These are phyloP conservation scores for Syngnathus rostellatus DNA, from an alignment of 2,797 vertebrate species.

Conservation along the genomic window DNA sequence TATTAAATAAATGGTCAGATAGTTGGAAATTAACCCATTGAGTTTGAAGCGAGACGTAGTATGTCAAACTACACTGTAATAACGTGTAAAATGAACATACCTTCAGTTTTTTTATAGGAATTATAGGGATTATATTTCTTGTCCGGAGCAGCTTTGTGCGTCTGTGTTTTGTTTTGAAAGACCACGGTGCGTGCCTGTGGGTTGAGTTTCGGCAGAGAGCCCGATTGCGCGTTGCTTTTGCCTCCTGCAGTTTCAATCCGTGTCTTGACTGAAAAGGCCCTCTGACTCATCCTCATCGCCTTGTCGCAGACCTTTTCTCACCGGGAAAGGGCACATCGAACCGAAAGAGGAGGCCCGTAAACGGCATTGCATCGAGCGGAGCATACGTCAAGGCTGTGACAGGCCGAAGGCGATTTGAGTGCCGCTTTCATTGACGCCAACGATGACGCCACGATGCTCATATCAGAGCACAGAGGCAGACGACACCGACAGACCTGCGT, in stretches of 20 bases:
- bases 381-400: conserved; percentile 5
- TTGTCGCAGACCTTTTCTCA: not conserved
- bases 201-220: conserved; percentile 2
- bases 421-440: conserved; percentile 5
- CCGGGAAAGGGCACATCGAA: conserved; percentile 3
- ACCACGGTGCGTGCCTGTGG: conserved; percentile 1
- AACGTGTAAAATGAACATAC: not conserved
- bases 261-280: conserved; percentile 8
- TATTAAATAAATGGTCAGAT: too few species aligned
- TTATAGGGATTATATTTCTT: conserved; percentile 7
- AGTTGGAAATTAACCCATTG: too few species aligned
- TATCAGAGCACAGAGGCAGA: conserved; percentile 8
- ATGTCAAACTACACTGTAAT: not conserved
- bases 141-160: not conserved
- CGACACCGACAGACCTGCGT: conserved; percentile 8
- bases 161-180: conserved; percentile 3
- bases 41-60: too few species aligned
- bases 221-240: conserved; percentile 1
- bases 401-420: not conserved
- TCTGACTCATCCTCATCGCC: conserved; percentile 9
- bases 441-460: conserved; percentile 3
- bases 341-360: conserved; percentile 4
- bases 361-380: not conserved
- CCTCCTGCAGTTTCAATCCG: conserved; percentile 1
- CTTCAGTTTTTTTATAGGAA: conserved; percentile 6